phyloP scores from a whole-genome alignment of 2,797 vertebrate genomes.

The Chanos chanos region DNA sequence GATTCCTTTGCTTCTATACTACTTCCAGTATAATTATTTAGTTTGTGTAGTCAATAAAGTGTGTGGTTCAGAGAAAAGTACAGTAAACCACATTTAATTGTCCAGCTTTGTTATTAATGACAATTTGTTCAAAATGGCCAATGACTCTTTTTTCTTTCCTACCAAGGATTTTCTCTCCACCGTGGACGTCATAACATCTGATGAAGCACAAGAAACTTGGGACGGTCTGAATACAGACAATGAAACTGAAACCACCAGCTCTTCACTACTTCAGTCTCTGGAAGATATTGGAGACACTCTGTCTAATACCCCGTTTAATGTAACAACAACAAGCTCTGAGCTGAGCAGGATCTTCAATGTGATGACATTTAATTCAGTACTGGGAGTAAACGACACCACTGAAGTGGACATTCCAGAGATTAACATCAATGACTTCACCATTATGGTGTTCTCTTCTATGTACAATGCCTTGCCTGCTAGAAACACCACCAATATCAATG shows the following conservation, averaged over 20 bases:
- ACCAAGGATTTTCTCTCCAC: conserved; percentile 76
- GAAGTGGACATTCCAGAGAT: conserved; percentile 54
- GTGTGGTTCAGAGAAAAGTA: too few relatives aligned
- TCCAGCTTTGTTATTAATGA: too few relatives aligned
- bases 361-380: conserved; percentile 27
- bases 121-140: too few relatives aligned
- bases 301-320: conserved; percentile 32
- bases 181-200: conserved; percentile 63
- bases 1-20: too few relatives aligned
- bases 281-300: conserved; percentile 59
- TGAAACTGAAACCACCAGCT: conserved; percentile 10
- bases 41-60: too few relatives aligned
- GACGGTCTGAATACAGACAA: conserved; percentile 53
- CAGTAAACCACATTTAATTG: too few relatives aligned
- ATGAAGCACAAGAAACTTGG: conserved; percentile 59
- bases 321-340: conserved; percentile 48
- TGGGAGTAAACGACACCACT: conserved; percentile 56
- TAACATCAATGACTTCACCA: conserved; percentile 58
- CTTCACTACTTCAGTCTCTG: conserved; percentile 69
- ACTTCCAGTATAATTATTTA: too few relatives aligned
- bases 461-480: conserved; percentile 61
- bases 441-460: conserved; percentile 72
- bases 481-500: neutral
- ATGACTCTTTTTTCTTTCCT: too few relatives aligned
- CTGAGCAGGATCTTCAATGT: conserved; percentile 59